Conservation (phyloP, 2,797 vertebrate genomes). For the Sebastolobus altivelis region DNA sequence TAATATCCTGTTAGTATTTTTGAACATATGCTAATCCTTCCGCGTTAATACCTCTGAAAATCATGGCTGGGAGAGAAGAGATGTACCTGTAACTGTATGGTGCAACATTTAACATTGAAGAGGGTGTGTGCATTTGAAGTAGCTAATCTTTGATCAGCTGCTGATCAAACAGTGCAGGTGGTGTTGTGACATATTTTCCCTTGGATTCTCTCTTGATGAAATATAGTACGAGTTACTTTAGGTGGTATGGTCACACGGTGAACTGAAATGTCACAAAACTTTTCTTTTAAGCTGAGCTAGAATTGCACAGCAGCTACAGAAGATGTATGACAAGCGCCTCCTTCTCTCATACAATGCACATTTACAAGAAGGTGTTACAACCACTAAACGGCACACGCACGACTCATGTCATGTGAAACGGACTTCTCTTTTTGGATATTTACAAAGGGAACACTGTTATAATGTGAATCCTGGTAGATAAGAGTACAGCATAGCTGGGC, state of each 20-base stretch:
- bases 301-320: not conserved
- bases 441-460: too few species aligned
- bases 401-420: not conserved
- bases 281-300: rapidly evolving
- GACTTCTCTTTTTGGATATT: not conserved
- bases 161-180: not conserved
- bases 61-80: not conserved
- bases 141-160: not conserved
- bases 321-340: not conserved
- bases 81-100: not conserved
- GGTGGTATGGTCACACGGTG: too few species aligned
- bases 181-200: not conserved
- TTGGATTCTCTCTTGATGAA: not conserved
- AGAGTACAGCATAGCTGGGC: not conserved
- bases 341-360: not conserved
- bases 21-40: not conserved
- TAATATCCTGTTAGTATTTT: not conserved
- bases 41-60: not conserved
- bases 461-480: not conserved
- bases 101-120: not conserved
- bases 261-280: too few species aligned
- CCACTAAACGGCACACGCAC: not conserved
- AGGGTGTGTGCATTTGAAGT: not conserved
- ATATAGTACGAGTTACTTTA: not conserved
- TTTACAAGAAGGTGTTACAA: not conserved